Base-by-base conservation (phyloP, 2,113 vertebrate species). In the Tautogolabrus adspersus region DNA sequence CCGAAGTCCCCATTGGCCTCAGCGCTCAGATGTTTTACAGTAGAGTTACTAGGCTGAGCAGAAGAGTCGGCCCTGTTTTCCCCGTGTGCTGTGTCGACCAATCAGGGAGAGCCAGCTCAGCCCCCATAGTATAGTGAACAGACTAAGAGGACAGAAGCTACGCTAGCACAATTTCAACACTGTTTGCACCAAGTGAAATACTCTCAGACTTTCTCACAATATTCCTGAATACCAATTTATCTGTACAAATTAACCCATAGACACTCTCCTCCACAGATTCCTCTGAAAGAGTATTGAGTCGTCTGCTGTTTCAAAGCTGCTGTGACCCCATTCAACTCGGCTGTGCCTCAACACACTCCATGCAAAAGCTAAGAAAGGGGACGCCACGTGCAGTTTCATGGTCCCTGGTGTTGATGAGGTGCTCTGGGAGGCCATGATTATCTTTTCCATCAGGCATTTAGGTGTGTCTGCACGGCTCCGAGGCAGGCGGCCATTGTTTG, bases 361-460 rank as follows among this genome's bases (percentile, higher is more conserved):
- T 64, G 59, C 87, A 79, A 21, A 23, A 63, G 16, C 54, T 11
- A 9, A 87, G 72, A 88, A 89, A 79, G 69, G 74, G 68, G 52
- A 87, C 85, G 93, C 93, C 94, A 91, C 83, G 90, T 93, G 93
- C 89, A 88, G 92, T 94, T 96, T 95, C 94, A 92, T 82, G 94
- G 91, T 93, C 88, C 77, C 82, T 34, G 73, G 87, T 91, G 93
- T 92, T 89, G 90, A 94, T 93, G 90, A 90, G 93, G 79, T 93
- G 79, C 93, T 95, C 91, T 87, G 70, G 78, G 63, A 90, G 86
- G 90, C 10, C 87, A 88, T 94, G 94, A 96, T 96, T 95, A 96
- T 94, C 95, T 34, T 94, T 92, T 89, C 91, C 91, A 91, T 82
- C 89, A 90, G 88, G 90, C 92, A 92, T 93, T 93, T 93, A 93